phyloP scores from a whole-genome alignment of 2,797 vertebrate genomes.

The Pangasius macronema region DNA sequence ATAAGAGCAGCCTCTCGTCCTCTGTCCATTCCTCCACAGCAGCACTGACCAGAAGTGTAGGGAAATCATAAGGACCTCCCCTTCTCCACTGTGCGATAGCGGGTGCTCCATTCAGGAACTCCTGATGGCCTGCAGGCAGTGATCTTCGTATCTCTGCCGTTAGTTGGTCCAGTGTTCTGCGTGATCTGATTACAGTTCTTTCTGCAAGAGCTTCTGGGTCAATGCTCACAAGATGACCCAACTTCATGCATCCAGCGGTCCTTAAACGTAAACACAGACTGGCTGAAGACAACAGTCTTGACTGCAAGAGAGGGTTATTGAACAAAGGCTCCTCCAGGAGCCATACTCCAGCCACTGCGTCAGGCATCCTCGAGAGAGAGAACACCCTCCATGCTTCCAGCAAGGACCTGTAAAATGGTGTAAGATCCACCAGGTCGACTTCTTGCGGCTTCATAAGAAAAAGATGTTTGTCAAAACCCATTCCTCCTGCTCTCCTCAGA shows the following conservation, averaged over 20 bases:
- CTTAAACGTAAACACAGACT: background rate
- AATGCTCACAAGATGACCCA: background rate
- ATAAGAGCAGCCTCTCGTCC: background rate
- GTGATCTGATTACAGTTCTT: background rate
- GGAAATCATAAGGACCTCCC: background rate
- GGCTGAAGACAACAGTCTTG: background rate
- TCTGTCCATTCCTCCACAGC: background rate
- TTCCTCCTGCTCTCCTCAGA: background rate
- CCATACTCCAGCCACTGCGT: background rate
- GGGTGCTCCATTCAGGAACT: background rate
- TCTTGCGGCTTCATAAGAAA: background rate
- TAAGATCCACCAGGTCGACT: background rate
- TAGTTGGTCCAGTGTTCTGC: background rate
- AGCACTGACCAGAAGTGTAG: background rate
- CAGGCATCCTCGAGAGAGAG: background rate
- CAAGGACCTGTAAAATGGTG: background rate
- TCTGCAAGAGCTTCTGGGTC: background rate
- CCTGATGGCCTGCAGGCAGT: background rate
- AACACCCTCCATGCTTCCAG: background rate
- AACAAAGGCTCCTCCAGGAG: background rate
- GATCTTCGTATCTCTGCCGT: background rate
- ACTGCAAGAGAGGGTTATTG: background rate
- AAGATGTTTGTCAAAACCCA: slow-evolving; percentile 7
- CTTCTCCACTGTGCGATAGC: background rate
- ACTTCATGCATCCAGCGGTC: background rate